Evolutionary conservation across 2,888 invertebrate species (phyloP).

Genomic region (Diploptera punctata): DNA sequence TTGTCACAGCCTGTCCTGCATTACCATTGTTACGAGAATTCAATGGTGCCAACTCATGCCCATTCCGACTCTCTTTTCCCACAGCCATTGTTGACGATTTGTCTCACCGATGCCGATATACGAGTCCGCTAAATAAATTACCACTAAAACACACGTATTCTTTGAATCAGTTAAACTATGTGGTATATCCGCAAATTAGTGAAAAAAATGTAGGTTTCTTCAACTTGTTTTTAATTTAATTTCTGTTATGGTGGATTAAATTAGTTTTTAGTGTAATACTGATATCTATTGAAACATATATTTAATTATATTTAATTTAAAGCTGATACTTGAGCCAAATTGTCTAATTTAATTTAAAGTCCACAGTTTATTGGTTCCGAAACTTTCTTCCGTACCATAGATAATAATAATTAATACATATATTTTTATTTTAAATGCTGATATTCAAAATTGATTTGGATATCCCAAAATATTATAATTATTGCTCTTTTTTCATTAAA

Average conservation of each 20-base stretch:
- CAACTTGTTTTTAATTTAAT: not conserved
- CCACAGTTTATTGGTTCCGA: too few relatives aligned
- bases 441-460: too few relatives aligned
- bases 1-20: constrained; percentile 67
- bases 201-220: not conserved
- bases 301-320: too few relatives aligned
- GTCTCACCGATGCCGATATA: not conserved
- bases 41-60: constrained; percentile 82
- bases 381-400: too few relatives aligned
- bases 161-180: too few relatives aligned
- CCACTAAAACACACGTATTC: not conserved
- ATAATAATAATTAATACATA: too few relatives aligned
- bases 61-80: constrained; percentile 49
- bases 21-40: constrained; percentile 66
- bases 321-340: too few relatives aligned
- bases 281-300: too few relatives aligned
- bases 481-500: too few relatives aligned
- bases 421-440: too few relatives aligned
- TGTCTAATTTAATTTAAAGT: too few relatives aligned
- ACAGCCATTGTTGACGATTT: constrained; percentile 21
- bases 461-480: too few relatives aligned
- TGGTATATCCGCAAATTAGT: not conserved
- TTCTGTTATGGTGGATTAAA: not conserved
- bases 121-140: not conserved
- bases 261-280: not conserved